Evolutionary conservation across 2,797 vertebrate species (phyloP), one percentile per base, ranked within the genome.

Genomic region (Myotis vivesi): DNA sequence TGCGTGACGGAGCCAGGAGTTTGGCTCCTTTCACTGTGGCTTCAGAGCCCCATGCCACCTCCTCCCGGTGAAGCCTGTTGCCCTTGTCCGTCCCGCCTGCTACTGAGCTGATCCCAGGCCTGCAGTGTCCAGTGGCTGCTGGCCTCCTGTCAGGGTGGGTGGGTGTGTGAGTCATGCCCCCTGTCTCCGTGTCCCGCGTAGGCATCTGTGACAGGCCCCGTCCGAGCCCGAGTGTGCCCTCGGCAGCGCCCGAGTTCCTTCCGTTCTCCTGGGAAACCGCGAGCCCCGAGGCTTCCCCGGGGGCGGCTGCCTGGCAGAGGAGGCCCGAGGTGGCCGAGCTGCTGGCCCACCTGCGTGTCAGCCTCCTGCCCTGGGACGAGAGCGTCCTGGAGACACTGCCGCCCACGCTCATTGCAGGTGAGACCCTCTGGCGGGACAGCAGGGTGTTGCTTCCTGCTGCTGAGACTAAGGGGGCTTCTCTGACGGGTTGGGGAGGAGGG

Each of bases 301-400:
- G 10, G 22, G 10, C 0, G 2, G 51, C 10, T 2, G 6, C 28
- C 10, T 0, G 2, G 17, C 57, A 36, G 25, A 17, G 0, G 6
- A 2, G 15, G 55, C 66, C 62, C 0, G 97, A 97, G 98, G 46
- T 85, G 95, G 30, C 94, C 59, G 46, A 98, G 94, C 84, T 98
- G 97, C 86, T 82, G 30, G 95, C 96, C 2, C 98, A 98, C 7
- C 92, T 98, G 77, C 97, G 95, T 6, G 97, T 97, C 81, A 97
- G 97, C 44, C 96, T 98, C 71, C 99, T 98, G 98, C 98, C 99
- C 96, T 89, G 99, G 97, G 99, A 99, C 8, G 98, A 99, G 66
- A 96, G 98, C 46, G 96, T 99, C n/a, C 97, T 98, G 80, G 96
- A 98, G 75, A 98, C 87, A 28, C 95, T 99, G 23, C 99, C 99